Evolutionary conservation across 2,797 vertebrate genomes (phyloP), one percentile per base, ranked within the genome.

Genomic region (Neosilurus hyrtlii): DNA sequence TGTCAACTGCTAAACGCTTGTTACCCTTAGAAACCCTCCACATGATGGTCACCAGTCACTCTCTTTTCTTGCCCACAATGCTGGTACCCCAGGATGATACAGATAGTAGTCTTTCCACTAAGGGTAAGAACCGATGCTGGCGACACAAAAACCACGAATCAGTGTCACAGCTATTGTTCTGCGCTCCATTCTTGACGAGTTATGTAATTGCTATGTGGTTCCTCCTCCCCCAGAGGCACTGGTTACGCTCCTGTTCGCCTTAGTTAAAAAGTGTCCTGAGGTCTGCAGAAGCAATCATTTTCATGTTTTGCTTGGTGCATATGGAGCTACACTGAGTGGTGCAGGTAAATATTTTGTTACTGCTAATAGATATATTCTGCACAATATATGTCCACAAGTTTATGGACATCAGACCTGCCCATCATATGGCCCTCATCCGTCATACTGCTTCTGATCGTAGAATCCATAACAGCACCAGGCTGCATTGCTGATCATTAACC

Each of bases 11-110:
- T 2, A 82, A 91, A 30, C 89, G 89, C 68, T 92, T 97, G 82
- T 67, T 96, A 63, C 93, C 92, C 26, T 89, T 96, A 4, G 86
- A 94, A 0, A 92, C 92, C 30, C 63, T 98, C 67, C 95, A 99
- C 88, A 94, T 94, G 94, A 98, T 99, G 98, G 91, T 93, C 89
- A 96, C 91, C 16, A 98, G 96, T 89, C 98, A 99, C 87, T 99
- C 98, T 11, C 91, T 96, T 72, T 99, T 99, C 90, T 87, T 99
- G 90, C 94, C 96, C 81, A 91, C 90, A 61, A 94, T 99, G 90
- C 90, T 99, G 88, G 89, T 88, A 35, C 86, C 93, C 0, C 87
- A 89, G n/a, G 92, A 94, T 52, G 95, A 94, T 12, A 81, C 86
- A 0, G 82, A 61, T 80, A 63, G 0, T 0, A 86, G 84, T 66